A percentile compares a stretch with the other conserved stretches of the same genome.
These are phyloP conservation scores for Meloidogyne floridensis DNA, from an alignment of 1,140 invertebrate species.

Conservation along the genomic window DNA sequence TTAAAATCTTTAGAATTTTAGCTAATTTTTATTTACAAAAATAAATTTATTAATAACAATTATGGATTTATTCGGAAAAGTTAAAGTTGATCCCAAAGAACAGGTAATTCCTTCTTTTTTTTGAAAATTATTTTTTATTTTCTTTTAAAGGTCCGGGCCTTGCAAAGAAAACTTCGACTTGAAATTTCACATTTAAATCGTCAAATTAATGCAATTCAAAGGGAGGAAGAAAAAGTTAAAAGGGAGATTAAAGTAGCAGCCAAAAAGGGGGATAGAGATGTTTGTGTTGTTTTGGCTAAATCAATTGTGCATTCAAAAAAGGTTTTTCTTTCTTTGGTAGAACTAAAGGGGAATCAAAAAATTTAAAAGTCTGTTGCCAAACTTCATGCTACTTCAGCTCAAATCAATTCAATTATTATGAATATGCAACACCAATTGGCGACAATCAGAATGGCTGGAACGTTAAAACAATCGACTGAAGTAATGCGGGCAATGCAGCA, in stretches of 20 bases:
- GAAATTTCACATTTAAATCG: conserved; percentile 87
- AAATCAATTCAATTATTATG: conserved; percentile 91
- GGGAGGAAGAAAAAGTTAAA: conserved; percentile 94
- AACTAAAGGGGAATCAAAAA: background rate
- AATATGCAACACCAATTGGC: conserved; percentile 98
- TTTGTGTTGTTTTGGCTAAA: conserved; percentile 90
- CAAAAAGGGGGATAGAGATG: conserved; percentile 90
- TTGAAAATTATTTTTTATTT: conserved; percentile 13
- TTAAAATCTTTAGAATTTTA: too few relatives aligned
- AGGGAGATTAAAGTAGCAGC: conserved; percentile 89
- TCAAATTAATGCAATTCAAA: conserved; percentile 86
- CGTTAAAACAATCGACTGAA: conserved; percentile 87
- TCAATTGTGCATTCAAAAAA: conserved; percentile 88
- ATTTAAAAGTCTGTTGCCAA: conserved; percentile 2
- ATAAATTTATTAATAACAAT: conserved; percentile 25
- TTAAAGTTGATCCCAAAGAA: conserved; percentile 62
- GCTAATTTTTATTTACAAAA: too few relatives aligned
- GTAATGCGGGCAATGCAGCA: conserved; percentile 95
- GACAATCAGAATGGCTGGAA: conserved; percentile 83
- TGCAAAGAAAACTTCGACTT: conserved; percentile 87
- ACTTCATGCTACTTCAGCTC: conserved; percentile 76
- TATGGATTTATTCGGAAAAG: conserved; percentile 62
- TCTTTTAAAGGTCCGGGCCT: conserved; percentile 76
- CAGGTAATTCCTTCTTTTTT: conserved; percentile 70
- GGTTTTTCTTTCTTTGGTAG: conserved; percentile 68